phyloP scores from a whole-genome alignment of 2,113 vertebrate species.

The Neomonachus schauinslandi region DNA sequence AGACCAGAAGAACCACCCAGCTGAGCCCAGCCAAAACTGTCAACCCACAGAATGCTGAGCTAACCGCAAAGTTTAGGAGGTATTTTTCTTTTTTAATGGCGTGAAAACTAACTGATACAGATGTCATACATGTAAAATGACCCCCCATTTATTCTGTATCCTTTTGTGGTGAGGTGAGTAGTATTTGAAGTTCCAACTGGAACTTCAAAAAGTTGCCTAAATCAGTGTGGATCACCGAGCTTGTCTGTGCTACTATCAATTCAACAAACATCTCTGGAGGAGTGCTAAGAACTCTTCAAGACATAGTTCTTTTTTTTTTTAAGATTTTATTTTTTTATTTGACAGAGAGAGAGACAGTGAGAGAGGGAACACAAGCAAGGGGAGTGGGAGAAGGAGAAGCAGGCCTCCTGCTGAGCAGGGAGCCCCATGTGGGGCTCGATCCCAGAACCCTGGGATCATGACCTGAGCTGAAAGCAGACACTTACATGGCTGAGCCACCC shows the following conservation, averaged over 20 bases:
- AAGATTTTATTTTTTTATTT: too few relatives aligned
- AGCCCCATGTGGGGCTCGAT: too few relatives aligned
- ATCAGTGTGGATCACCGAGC: background rate
- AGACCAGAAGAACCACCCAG: background rate
- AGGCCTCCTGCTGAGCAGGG: too few relatives aligned
- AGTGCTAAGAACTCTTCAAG: background rate
- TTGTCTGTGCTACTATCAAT: background rate
- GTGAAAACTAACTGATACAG: background rate
- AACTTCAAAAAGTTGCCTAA: background rate
- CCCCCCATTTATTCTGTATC: background rate
- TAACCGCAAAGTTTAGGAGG: background rate
- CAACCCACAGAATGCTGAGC: background rate
- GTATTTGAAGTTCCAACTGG: background rate
- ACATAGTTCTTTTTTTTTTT: background rate
- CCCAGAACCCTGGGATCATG: too few relatives aligned
- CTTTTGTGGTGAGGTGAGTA: background rate
- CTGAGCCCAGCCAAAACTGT: background rate
- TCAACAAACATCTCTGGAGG: background rate
- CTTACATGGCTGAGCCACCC: too few relatives aligned
- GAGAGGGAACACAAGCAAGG: too few relatives aligned
- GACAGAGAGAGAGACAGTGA: too few relatives aligned
- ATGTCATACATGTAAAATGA: background rate
- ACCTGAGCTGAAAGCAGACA: too few relatives aligned
- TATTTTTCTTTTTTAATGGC: background rate
- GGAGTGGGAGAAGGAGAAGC: too few relatives aligned